Percentiles rank a stretch among this genome's conserved stretches.
phyloP scores from a whole-genome alignment of 2,113 vertebrate species.

The Acrocephalus arundinaceus region DNA sequence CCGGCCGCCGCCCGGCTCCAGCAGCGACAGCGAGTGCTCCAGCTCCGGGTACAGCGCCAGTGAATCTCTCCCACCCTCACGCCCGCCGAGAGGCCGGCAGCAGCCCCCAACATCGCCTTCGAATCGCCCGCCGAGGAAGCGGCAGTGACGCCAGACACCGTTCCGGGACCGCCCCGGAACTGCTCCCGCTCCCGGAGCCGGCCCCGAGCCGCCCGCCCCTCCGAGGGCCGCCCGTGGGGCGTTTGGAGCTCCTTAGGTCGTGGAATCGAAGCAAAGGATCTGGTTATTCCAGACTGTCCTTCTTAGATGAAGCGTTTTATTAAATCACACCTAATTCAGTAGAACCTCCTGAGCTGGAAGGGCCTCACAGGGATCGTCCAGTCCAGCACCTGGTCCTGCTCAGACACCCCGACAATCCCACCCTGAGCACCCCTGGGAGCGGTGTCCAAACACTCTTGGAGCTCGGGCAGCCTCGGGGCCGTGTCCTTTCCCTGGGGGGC shows the following conservation, averaged over 20 bases:
- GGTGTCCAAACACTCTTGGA: accelerated
- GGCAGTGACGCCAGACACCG: neutral
- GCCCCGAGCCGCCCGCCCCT: too few relatives aligned
- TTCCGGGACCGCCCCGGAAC: neutral
- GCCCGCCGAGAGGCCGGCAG: neutral
- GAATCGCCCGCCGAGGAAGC: neutral
- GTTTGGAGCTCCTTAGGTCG: too few relatives aligned
- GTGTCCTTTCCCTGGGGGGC: too few relatives aligned
- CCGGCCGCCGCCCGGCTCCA: neutral
- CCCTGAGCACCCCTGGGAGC: neutral
- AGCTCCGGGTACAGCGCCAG: neutral
- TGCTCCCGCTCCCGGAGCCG: neutral
- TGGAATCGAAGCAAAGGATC: accelerated
- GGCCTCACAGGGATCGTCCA: too few relatives aligned
- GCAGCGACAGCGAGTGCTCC: neutral
- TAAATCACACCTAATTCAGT: too few relatives aligned
- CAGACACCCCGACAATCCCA: neutral
- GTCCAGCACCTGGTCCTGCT: neutral
- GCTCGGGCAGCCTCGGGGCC: neutral
- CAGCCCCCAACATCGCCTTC: neutral
- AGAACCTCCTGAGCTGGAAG: neutral
- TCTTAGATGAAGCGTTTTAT: neutral
- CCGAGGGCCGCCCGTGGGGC: accelerated
- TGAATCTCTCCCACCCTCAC: neutral
- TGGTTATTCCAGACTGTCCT: accelerated